Percentiles rank a stretch among this genome's conserved stretches.
These are phyloP conservation scores for Heteractis magnifica DNA, from an alignment of 92 coral and sea anemone genomes.

Conservation along the genomic window DNA sequence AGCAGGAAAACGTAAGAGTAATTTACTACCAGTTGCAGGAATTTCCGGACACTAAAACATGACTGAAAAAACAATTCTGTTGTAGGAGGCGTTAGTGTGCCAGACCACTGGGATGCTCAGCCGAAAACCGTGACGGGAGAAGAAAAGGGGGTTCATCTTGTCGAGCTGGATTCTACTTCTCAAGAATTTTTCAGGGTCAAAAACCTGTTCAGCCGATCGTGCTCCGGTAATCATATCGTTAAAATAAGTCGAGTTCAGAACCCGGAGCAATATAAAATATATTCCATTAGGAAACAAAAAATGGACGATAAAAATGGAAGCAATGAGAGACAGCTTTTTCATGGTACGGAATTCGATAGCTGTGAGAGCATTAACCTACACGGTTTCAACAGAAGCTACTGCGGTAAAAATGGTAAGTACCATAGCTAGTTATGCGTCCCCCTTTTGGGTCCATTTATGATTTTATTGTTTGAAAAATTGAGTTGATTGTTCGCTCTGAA, in stretches of 20 bases:
- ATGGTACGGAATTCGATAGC: slow-evolving; percentile 35
- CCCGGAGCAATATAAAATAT: slow-evolving; percentile 47
- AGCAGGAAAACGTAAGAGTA: too few relatives aligned
- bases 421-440: too few relatives aligned
- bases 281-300: slow-evolving; percentile 43
- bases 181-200: slow-evolving; percentile 39
- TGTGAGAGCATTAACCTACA: slow-evolving; percentile 24
- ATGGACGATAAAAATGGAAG: slow-evolving; percentile 63
- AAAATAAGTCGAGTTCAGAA: slow-evolving; percentile 51
- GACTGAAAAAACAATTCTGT: neutral
- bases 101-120: slow-evolving; percentile 52
- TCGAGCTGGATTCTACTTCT: neutral
- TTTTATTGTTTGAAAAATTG: too few relatives aligned
- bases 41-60: neutral
- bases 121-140: slow-evolving; percentile 38
- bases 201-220: slow-evolving; percentile 28
- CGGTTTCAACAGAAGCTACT: slow-evolving; percentile 51
- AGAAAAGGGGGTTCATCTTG: slow-evolving; percentile 31
- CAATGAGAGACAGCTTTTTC: slow-evolving; percentile 44
- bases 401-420: slow-evolving; percentile 46
- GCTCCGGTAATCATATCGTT: neutral
- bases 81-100: slow-evolving; percentile 14
- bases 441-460: too few relatives aligned
- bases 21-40: neutral
- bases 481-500: too few relatives aligned